These are phyloP conservation scores for Pentalonia nigronervosa DNA, from an alignment of 1,140 invertebrate species.

Conservation along the genomic window DNA sequence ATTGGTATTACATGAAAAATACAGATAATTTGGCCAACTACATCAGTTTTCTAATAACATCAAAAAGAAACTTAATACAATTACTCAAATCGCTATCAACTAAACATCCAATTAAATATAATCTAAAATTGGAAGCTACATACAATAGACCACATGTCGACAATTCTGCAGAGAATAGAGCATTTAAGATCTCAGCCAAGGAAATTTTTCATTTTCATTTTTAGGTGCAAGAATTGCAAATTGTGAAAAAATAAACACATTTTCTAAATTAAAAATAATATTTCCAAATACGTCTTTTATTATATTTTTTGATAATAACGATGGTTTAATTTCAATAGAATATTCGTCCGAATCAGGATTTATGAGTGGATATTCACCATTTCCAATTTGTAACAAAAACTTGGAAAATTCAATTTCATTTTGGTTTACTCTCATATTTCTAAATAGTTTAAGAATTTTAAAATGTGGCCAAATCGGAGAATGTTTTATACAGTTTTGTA, in stretches of 20 bases:
- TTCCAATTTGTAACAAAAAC: background rate
- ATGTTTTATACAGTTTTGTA: background rate
- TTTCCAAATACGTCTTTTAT: background rate
- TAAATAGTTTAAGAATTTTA: background rate
- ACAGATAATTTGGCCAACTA: no score
- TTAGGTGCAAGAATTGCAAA: conserved; percentile 16
- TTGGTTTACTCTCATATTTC: background rate
- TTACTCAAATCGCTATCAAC: no score
- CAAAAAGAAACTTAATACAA: no score
- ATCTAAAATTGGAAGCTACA: no score
- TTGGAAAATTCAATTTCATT: background rate
- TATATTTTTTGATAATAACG: background rate
- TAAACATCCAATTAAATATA: no score
- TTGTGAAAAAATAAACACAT: conserved; percentile 22
- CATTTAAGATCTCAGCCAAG: no score
- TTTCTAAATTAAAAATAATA: conserved; percentile 25
- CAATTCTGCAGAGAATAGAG: no score
- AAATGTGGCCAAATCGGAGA: conserved; percentile 14
- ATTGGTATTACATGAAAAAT: no score
- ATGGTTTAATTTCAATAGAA: conserved; percentile 4
- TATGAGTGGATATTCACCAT: background rate
- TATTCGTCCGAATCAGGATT: background rate
- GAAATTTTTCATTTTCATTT: no score
- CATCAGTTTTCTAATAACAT: no score
- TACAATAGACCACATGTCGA: no score